Conservation (phyloP, 1,140 invertebrate species). For the Drosophila pallidifrons region DNA sequence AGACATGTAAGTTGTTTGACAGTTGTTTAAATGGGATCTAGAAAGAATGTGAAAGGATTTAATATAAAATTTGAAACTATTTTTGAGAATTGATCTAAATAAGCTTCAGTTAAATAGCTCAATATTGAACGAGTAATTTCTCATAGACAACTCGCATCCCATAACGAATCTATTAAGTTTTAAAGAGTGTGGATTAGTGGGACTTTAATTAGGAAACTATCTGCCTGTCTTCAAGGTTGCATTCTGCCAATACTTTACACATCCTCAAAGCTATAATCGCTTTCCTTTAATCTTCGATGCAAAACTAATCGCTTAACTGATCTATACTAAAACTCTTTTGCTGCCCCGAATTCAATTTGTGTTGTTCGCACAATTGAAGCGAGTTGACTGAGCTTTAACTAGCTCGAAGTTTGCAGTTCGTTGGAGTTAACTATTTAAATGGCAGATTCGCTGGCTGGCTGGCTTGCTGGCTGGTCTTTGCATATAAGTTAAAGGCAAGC, state of each 20-base stretch:
- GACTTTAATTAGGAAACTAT: not conserved
- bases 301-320: not conserved
- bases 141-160: too few relatives aligned
- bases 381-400: not conserved
- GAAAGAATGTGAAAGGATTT: too few relatives aligned
- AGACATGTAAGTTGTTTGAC: too few relatives aligned
- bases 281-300: not conserved
- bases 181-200: not conserved
- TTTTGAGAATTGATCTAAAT: too few relatives aligned
- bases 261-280: not conserved
- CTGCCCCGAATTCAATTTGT: slow-evolving; percentile 2
- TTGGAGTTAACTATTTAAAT: slow-evolving; percentile 5
- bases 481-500: slow-evolving; percentile 19
- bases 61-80: too few relatives aligned
- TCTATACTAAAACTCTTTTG: not conserved
- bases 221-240: not conserved
- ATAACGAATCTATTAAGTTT: not conserved
- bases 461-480: slow-evolving; percentile 8
- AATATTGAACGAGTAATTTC: too few relatives aligned
- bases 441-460: not conserved
- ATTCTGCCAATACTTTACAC: not conserved
- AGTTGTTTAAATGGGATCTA: too few relatives aligned
- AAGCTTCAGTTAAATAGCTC: too few relatives aligned
- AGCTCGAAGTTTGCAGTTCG: not conserved
- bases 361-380: not conserved